phyloP scores from a whole-genome alignment of 1,140 invertebrate species.

The Thaumatotibia leucotreta region DNA sequence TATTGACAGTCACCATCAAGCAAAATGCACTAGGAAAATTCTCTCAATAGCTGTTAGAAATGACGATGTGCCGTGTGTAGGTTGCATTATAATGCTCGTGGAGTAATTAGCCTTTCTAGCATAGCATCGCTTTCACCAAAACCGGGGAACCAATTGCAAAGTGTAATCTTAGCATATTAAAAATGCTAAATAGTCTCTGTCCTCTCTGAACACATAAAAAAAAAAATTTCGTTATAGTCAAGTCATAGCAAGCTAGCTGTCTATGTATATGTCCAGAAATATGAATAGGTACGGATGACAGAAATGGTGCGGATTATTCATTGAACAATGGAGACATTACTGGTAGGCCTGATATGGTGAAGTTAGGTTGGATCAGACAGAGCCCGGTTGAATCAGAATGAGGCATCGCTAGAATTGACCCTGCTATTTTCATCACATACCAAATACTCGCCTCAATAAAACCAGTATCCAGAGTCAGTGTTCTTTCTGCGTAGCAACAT shows the following conservation, averaged over 20 bases:
- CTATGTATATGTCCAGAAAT: background rate
- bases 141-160: slow-evolving; percentile 15
- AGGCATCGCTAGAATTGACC: slow-evolving; percentile 17
- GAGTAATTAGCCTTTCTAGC: slow-evolving; percentile 32
- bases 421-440: background rate
- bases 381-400: slow-evolving; percentile 64
- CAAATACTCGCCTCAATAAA: slow-evolving; percentile 20
- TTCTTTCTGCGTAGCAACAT: background rate
- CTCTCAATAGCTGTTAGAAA: slow-evolving; percentile 17
- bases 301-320: slow-evolving; percentile 47
- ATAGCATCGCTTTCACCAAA: slow-evolving; percentile 35
- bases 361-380: slow-evolving; percentile 42
- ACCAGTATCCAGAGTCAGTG: background rate
- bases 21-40: background rate
- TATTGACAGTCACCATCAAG: background rate
- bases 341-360: slow-evolving; percentile 59
- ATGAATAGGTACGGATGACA: slow-evolving; percentile 23
- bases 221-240: too few relatives aligned
- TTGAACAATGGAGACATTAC: slow-evolving; percentile 70
- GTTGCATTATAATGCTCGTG: slow-evolving; percentile 29
- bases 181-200: background rate
- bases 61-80: slow-evolving; percentile 25
- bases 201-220: too few relatives aligned
- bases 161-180: background rate
- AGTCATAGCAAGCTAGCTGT: background rate